Conservation (phyloP, 2,113 vertebrate genomes). For the Rousettus leschenaultii region DNA sequence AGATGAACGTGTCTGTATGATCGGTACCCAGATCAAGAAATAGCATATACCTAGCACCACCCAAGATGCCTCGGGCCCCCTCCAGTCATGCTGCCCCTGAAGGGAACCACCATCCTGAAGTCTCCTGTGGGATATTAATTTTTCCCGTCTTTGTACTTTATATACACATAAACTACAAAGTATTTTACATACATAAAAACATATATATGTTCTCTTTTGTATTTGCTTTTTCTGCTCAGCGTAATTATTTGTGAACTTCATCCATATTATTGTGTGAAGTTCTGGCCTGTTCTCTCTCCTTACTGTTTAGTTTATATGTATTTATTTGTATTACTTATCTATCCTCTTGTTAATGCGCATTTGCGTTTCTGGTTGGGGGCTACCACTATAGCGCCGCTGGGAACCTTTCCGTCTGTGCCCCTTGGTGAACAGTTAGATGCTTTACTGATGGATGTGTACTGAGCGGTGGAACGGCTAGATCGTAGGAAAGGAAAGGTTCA, state of each 20-base stretch:
- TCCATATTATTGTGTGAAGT: background rate
- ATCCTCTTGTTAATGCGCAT: background rate
- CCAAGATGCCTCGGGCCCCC: background rate
- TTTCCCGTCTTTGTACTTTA: background rate
- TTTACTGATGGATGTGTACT: background rate
- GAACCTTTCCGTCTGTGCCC: rapidly evolving
- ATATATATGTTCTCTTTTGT: background rate
- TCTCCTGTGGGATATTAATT: background rate
- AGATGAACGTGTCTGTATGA: background rate
- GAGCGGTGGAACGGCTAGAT: background rate
- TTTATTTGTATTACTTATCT: background rate
- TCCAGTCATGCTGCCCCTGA: background rate
- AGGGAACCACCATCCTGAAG: too few species aligned
- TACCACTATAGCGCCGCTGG: background rate
- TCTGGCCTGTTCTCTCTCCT: background rate
- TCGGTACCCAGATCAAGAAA: background rate
- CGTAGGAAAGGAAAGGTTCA: rapidly evolving
- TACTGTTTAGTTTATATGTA: background rate
- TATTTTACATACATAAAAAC: background rate
- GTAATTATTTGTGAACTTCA: too few species aligned
- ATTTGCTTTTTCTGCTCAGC: background rate
- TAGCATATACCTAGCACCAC: background rate
- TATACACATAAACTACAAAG: background rate
- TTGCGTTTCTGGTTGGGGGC: background rate
- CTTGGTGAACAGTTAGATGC: background rate